Evolutionary conservation across 2,113 vertebrate species (phyloP).

Genomic region (Tautogolabrus adspersus): DNA sequence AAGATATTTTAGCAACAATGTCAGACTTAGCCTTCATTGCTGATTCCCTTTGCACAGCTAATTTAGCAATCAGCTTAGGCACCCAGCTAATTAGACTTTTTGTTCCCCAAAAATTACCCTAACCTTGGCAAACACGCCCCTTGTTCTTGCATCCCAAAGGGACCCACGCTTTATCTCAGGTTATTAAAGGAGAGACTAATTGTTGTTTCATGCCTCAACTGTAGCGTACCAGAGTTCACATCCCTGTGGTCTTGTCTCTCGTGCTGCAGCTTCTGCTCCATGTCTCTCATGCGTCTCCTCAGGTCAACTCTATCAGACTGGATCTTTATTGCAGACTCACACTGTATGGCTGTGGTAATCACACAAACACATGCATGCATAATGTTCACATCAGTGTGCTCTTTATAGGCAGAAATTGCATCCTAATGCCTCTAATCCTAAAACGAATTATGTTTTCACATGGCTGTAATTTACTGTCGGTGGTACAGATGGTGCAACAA

Average conservation of each 20-base stretch:
- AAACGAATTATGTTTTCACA: slow-evolving; percentile 7
- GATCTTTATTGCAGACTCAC: slow-evolving; percentile 64
- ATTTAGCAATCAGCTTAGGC: slow-evolving; percentile 54
- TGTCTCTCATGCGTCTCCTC: slow-evolving; percentile 62
- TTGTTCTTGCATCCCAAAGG: slow-evolving; percentile 37
- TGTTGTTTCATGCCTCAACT: slow-evolving; percentile 36
- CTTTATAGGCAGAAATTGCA: not conserved
- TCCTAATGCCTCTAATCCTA: not conserved
- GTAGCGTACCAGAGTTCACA: slow-evolving; percentile 76
- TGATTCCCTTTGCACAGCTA: slow-evolving; percentile 27
- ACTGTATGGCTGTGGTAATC: slow-evolving; percentile 69
- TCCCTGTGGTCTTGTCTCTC: slow-evolving; percentile 78
- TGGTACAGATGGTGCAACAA: not conserved
- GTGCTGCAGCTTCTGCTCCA: slow-evolving; percentile 76
- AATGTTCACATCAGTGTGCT: not conserved
- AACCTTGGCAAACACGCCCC: slow-evolving; percentile 48
- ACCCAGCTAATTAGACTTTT: slow-evolving; percentile 59
- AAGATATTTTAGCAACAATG: slow-evolving; percentile 19
- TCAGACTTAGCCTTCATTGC: slow-evolving; percentile 26
- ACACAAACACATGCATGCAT: slow-evolving; percentile 26
- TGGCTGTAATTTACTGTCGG: not conserved
- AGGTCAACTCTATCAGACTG: slow-evolving; percentile 72
- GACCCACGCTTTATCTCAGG: slow-evolving; percentile 38
- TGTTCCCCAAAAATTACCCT: slow-evolving; percentile 50
- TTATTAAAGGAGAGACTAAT: slow-evolving; percentile 52